A percentile compares a stretch with the other conserved stretches of the same genome.
Evolutionary conservation across 2,113 vertebrate species (phyloP).

Genomic region (Tachycineta bicolor): DNA sequence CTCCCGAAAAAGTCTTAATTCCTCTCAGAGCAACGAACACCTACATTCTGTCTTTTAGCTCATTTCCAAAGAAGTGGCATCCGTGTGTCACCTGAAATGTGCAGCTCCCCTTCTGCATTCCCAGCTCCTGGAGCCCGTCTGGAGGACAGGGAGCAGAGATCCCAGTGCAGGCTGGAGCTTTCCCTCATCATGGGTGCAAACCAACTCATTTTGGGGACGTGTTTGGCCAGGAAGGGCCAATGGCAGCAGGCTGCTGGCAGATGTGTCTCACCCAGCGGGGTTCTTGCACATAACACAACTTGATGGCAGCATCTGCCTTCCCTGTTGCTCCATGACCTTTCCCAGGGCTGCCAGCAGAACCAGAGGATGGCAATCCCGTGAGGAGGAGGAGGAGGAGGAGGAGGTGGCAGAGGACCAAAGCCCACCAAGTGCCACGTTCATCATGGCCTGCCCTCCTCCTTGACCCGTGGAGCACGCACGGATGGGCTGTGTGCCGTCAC

Average conservation of each 20-base stretch:
- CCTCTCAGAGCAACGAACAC: neutral
- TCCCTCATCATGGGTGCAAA: neutral
- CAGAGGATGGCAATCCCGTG: neutral
- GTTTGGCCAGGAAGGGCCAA: neutral
- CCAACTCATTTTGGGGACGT: neutral
- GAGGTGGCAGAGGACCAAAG: neutral
- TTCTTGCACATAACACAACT: neutral
- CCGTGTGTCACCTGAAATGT: neutral
- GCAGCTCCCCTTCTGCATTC: neutral
- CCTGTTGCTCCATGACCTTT: neutral
- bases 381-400: neutral
- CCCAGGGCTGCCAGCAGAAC: neutral
- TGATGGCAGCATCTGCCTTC: neutral
- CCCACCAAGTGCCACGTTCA: rapidly evolving
- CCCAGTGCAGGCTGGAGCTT: neutral
- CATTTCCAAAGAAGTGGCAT: neutral
- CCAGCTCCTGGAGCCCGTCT: neutral
- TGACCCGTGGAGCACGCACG: rapidly evolving
- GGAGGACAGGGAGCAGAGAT: neutral
- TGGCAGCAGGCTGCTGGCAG: neutral
- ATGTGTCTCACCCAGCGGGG: rapidly evolving
- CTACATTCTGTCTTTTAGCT: neutral
- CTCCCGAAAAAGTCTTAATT: neutral
- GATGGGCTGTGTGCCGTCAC: rapidly evolving
- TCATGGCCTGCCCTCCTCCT: rapidly evolving